Conservation (phyloP, 2,888 invertebrate species). For the Acanthopleura granulata region DNA sequence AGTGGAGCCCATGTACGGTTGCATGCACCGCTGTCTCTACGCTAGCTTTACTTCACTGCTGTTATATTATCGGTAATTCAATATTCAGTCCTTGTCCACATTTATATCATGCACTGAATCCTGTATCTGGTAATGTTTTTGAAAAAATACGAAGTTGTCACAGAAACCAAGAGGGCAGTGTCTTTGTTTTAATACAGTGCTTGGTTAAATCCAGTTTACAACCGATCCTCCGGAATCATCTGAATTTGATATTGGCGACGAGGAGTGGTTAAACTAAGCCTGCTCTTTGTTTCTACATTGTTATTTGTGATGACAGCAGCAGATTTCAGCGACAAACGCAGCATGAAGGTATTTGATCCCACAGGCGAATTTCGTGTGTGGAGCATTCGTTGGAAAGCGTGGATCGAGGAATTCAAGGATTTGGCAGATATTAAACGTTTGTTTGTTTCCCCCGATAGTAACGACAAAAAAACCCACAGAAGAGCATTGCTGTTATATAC, state of each 20-base stretch:
- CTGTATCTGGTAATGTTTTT: too few relatives aligned
- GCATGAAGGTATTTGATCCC: slow-evolving; percentile 1
- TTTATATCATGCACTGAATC: too few relatives aligned
- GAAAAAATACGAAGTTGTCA: too few relatives aligned
- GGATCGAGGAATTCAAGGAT: not conserved
- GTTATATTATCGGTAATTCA: too few relatives aligned
- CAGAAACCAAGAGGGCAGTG: not conserved
- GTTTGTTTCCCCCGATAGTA: not conserved
- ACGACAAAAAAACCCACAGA: not conserved
- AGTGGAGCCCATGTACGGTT: too few relatives aligned
- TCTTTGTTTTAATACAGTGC: not conserved
- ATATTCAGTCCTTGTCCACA: too few relatives aligned
- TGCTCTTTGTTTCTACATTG: not conserved
- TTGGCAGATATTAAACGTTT: not conserved
- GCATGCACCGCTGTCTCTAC: too few relatives aligned
- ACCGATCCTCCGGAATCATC: not conserved
- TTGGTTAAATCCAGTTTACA: not conserved
- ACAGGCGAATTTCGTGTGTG: not conserved
- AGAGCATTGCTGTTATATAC: slow-evolving; percentile 6
- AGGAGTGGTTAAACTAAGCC: not conserved
- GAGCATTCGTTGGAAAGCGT: slow-evolving; percentile 13
- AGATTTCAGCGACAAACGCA: slow-evolving; percentile 2
- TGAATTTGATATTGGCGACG: slow-evolving; percentile 2
- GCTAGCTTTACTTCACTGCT: too few relatives aligned
- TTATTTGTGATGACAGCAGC: not conserved